Evolutionary conservation across 30 jellyfish, hydroid and myxozoan species (phyloP).

Genomic region (Aurelia sp.): DNA sequence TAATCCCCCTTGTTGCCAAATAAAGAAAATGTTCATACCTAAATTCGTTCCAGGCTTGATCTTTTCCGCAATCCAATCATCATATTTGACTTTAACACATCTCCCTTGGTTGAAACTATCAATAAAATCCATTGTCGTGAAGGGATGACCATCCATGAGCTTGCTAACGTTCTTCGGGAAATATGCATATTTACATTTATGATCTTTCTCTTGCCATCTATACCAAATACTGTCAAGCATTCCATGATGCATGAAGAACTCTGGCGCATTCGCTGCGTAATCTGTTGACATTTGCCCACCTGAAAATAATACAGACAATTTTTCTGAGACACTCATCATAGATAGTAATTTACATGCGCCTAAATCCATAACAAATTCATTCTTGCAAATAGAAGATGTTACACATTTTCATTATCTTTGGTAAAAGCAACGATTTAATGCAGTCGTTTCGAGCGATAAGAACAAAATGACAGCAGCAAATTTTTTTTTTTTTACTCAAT

Average conservation of each 20-base stretch:
- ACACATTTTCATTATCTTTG: too few species aligned
- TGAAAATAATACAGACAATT: not conserved
- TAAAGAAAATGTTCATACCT: too few species aligned
- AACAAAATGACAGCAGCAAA: too few species aligned
- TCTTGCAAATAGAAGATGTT: too few species aligned
- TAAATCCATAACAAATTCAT: too few species aligned
- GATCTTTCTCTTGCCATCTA: constrained; percentile 52
- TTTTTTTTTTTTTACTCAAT: too few species aligned
- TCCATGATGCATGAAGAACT: constrained; percentile 71
- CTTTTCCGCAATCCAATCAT: not conserved
- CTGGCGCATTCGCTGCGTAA: constrained; percentile 69
- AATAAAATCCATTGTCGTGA: constrained; percentile 18
- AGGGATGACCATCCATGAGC: not conserved
- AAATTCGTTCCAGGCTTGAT: too few species aligned
- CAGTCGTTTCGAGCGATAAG: too few species aligned
- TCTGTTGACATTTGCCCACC: constrained; percentile 68
- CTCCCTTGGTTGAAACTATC: constrained; percentile 43
- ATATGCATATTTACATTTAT: constrained; percentile 18
- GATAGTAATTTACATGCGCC: too few species aligned
- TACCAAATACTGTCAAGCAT: constrained; percentile 65
- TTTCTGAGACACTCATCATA: too few species aligned
- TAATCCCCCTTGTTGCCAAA: too few species aligned
- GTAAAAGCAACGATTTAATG: too few species aligned
- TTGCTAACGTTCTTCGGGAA: not conserved
- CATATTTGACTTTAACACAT: constrained; percentile 40